Conservation (phyloP, 2,797 vertebrate genomes). For the Protosalanx chinensis region DNA sequence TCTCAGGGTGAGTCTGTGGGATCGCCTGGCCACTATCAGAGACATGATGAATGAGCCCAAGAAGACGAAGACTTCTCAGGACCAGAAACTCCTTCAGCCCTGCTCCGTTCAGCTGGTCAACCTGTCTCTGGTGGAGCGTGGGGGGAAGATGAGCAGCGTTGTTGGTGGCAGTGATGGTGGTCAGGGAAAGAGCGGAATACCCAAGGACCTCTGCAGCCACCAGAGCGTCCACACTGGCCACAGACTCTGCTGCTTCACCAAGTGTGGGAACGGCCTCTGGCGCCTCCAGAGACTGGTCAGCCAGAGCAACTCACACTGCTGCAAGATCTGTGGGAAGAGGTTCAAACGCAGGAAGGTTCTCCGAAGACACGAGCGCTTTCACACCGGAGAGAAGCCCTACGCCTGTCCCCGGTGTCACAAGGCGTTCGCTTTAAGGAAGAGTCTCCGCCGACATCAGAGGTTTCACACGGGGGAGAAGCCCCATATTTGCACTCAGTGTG, state of each 20-base stretch:
- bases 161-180: rapidly evolving
- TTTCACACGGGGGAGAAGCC: slow-evolving; percentile 74
- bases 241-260: slow-evolving; percentile 63
- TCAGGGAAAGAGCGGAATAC: slow-evolving; percentile 17
- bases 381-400: slow-evolving; percentile 73
- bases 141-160: neutral
- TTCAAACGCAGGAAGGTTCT: slow-evolving; percentile 73
- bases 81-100: slow-evolving; percentile 54
- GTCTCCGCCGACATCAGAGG: slow-evolving; percentile 64
- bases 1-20: slow-evolving; percentile 39
- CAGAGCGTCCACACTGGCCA: slow-evolving; percentile 64
- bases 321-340: slow-evolving; percentile 63
- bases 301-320: slow-evolving; percentile 51
- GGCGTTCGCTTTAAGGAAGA: slow-evolving; percentile 69
- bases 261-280: slow-evolving; percentile 54
- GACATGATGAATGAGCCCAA: slow-evolving; percentile 31
- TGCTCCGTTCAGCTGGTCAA: slow-evolving; percentile 70
- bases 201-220: slow-evolving; percentile 63
- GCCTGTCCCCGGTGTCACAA: slow-evolving; percentile 59
- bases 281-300: slow-evolving; percentile 48
- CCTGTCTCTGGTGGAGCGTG: slow-evolving; percentile 29
- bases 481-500: slow-evolving; percentile 62
- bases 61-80: slow-evolving; percentile 48
- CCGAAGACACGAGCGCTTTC: slow-evolving; percentile 72
- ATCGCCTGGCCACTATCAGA: slow-evolving; percentile 27